These are phyloP conservation scores for Trogon surrucura DNA, from an alignment of 2,113 vertebrate species.

Conservation along the genomic window DNA sequence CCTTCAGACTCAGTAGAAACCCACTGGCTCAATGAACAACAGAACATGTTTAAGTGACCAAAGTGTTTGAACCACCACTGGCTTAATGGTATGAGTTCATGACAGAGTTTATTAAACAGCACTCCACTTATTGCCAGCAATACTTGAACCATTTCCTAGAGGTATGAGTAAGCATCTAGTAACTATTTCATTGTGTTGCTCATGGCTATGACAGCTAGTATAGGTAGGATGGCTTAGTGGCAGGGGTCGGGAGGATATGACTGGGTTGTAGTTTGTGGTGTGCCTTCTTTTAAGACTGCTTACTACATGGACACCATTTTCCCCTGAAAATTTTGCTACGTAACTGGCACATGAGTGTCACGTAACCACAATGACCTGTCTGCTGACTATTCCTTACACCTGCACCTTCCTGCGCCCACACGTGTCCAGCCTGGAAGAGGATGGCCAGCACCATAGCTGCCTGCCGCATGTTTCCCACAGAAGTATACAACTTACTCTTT, in stretches of 20 bases:
- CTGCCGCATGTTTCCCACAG: neutral
- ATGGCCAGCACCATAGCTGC: neutral
- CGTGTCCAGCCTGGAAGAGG: neutral
- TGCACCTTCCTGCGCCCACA: neutral
- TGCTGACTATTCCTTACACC: neutral
- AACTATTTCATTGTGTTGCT: neutral
- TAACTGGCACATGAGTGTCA: neutral
- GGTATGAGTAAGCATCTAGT: neutral
- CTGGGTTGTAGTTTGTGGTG: neutral
- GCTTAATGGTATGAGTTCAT: neutral
- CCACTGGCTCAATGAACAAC: neutral
- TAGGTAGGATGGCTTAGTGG: neutral
- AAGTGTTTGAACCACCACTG: neutral
- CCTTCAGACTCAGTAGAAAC: neutral
- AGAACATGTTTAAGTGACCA: neutral
- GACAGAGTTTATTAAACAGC: neutral
- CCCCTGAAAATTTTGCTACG: neutral
- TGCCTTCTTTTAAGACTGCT: neutral
- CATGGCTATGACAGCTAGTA: rapidly evolving
- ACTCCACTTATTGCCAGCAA: neutral
- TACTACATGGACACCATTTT: neutral
- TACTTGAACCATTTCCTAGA: neutral
- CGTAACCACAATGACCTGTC: rapidly evolving
- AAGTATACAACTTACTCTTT: neutral
- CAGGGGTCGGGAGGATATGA: neutral